These are phyloP conservation scores for Dendropsophus ebraccatus DNA, from an alignment of 2,113 vertebrate genomes.

Conservation along the genomic window DNA sequence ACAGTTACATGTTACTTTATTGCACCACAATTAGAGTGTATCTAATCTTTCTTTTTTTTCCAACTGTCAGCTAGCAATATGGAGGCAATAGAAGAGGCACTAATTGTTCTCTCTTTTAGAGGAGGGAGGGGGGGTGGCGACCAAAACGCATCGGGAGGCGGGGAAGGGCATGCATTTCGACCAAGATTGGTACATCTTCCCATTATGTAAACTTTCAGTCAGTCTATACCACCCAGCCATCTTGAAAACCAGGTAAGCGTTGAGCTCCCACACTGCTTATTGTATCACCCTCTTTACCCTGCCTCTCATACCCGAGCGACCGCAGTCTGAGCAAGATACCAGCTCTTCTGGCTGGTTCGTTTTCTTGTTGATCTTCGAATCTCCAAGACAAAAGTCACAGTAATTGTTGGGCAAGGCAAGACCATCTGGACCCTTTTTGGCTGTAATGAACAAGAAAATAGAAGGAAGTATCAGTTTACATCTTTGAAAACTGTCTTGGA, in stretches of 20 bases:
- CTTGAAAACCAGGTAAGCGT: slow-evolving; percentile 25
- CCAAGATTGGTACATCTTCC: not conserved
- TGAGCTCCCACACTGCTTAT: slow-evolving; percentile 30
- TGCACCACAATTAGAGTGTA: slow-evolving; percentile 41
- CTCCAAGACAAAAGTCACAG: slow-evolving; percentile 96
- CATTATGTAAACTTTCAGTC: slow-evolving; percentile 23
- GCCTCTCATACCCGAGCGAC: slow-evolving; percentile 83
- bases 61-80: slow-evolving; percentile 20
- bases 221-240: slow-evolving; percentile 9
- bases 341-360: slow-evolving; percentile 92
- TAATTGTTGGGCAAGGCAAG: slow-evolving; percentile 94
- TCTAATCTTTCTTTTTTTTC: not conserved
- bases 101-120: not conserved
- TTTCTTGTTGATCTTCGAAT: slow-evolving; percentile 95
- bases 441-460: slow-evolving; percentile 64
- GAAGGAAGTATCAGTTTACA: not conserved
- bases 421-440: slow-evolving; percentile 92
- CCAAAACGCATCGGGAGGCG: not conserved
- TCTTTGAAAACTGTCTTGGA: not conserved
- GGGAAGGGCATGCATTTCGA: not conserved
- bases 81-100: slow-evolving; percentile 16
- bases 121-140: not conserved
- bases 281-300: slow-evolving; percentile 21
- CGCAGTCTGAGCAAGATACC: slow-evolving; percentile 95
- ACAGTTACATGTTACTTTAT: slow-evolving; percentile 36